Base-by-base conservation (phyloP, 2,888 invertebrate species). In the Ophion ventricosus region DNA sequence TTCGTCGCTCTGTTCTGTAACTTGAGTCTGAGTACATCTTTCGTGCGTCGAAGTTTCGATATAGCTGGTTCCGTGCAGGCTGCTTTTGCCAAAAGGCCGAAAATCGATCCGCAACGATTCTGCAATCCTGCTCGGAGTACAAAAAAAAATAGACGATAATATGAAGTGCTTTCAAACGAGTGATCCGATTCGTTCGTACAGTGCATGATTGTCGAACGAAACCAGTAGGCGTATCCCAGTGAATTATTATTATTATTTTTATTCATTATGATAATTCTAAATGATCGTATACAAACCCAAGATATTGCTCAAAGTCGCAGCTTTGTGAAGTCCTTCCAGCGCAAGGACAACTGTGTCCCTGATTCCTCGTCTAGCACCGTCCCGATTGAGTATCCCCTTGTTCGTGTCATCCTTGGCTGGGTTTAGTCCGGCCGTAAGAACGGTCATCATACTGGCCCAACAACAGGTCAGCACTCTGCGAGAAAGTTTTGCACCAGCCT, bases 361-460 rank as follows among this genome's bases (percentile, higher is more conserved):
- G 14, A 96, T 95, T 85, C 95, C 95, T 85, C 95, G 94, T 82
- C 90, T 89, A 0, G 91, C 90, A 25, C 89, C 91, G 25, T 92
- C 91, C 25, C 92, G 91, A 64, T 88, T 90, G 3, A 93, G 72
- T 17, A 93, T 91, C 2, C 93, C 91, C 66, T 91, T 93, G 63
- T 89, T 91, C 74, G 88, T 91, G 74, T 93, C 93, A 61, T 93
- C 93, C 77, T 92, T 93, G 0, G 90, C 91, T 0, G 93, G 93
- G 89, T 92, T 93, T 23, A 93, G 85, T 2, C 93, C 96, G 0
- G 96, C 96, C 66, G 98, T 97, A 20, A 98, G 94, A 0, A 99
- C 97, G 20, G 97, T 96, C 83, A 98, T 96, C 95, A 98, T 97
- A 0, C 97, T 97, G 57, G 97, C 96, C 98, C 98, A 99, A 90